Percentiles rank a stretch among this genome's conserved stretches.
Conservation (phyloP, 2,797 vertebrate genomes). For the Anabas testudineus region DNA sequence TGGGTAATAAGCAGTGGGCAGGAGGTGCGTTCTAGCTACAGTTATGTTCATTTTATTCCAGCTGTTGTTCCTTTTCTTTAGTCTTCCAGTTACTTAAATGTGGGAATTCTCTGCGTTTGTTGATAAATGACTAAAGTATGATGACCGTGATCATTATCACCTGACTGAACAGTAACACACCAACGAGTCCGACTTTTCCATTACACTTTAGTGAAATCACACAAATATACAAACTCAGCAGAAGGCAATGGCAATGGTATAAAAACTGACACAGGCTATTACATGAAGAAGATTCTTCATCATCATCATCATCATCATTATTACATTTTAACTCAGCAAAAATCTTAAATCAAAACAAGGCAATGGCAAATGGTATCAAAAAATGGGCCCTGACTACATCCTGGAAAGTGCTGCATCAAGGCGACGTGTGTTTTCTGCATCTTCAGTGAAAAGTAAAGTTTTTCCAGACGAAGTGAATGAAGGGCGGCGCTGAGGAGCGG, state of each 20-base stretch:
- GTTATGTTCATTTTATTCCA: no score
- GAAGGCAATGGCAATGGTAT: constrained; percentile 82
- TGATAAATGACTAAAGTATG: no score
- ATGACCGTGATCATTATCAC: no score
- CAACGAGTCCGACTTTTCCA: constrained; percentile 48
- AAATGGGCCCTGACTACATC: constrained; percentile 70
- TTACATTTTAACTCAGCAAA: constrained; percentile 74
- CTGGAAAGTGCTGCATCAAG: constrained; percentile 63
- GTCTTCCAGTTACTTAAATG: no score
- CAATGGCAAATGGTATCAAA: constrained; percentile 77
- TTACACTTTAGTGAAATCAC: constrained; percentile 84
- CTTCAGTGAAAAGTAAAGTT: constrained; percentile 26
- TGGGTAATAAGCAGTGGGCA: no score
- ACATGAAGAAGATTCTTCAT: constrained; percentile 68
- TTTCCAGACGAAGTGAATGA: constrained; percentile 48
- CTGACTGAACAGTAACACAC: constrained; percentile 13
- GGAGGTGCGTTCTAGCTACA: no score
- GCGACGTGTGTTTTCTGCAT: constrained; percentile 42
- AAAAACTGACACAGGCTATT: constrained; percentile 81
- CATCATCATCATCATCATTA: constrained; percentile 60
- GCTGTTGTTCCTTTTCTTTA: no score
- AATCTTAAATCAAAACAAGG: constrained; percentile 75
- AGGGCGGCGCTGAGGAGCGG: not conserved
- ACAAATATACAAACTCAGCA: constrained; percentile 83
- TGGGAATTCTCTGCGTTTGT: no score